These are phyloP conservation scores for Nezara viridula DNA, from an alignment of 2,888 invertebrate species.

Conservation along the genomic window DNA sequence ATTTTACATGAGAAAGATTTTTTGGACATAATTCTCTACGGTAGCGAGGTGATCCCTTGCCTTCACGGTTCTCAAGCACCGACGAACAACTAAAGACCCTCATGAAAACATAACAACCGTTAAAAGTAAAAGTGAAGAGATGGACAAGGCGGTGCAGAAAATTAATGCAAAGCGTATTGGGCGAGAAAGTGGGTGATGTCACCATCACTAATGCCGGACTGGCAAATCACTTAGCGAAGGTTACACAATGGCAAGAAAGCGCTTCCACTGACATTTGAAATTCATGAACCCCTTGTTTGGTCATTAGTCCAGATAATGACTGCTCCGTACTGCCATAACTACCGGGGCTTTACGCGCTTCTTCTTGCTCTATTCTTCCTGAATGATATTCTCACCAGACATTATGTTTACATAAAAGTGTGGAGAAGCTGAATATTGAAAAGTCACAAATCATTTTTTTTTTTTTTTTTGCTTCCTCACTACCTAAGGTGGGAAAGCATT, in stretches of 20 bases:
- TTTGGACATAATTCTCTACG: too few species aligned
- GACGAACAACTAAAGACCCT: neutral
- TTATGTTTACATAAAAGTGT: too few species aligned
- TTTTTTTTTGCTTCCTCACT: too few species aligned
- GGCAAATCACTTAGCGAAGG: neutral
- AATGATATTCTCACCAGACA: too few species aligned
- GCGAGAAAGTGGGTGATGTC: slow-evolving; percentile 18
- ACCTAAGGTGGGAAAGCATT: too few species aligned
- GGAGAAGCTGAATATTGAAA: too few species aligned
- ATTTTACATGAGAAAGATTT: too few species aligned
- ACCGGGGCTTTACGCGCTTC: too few species aligned
- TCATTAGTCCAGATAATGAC: slow-evolving; percentile 25
- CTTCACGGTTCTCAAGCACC: neutral
- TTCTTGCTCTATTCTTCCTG: too few species aligned
- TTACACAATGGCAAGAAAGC: slow-evolving; percentile 22
- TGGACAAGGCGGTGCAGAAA: neutral
- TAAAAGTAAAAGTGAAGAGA: slow-evolving; percentile 20
- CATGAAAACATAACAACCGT: neutral
- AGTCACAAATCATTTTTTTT: too few species aligned
- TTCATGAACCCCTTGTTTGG: slow-evolving; percentile 15
- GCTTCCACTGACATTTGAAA: neutral
- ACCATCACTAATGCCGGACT: neutral
- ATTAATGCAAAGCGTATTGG: slow-evolving; percentile 21
- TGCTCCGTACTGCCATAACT: too few species aligned
- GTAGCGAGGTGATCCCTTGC: neutral